Percentiles rank a stretch among this genome's conserved stretches.
These are phyloP conservation scores for Dicrurus megarhynchus DNA, from an alignment of 2,113 vertebrate genomes.

Conservation along the genomic window DNA sequence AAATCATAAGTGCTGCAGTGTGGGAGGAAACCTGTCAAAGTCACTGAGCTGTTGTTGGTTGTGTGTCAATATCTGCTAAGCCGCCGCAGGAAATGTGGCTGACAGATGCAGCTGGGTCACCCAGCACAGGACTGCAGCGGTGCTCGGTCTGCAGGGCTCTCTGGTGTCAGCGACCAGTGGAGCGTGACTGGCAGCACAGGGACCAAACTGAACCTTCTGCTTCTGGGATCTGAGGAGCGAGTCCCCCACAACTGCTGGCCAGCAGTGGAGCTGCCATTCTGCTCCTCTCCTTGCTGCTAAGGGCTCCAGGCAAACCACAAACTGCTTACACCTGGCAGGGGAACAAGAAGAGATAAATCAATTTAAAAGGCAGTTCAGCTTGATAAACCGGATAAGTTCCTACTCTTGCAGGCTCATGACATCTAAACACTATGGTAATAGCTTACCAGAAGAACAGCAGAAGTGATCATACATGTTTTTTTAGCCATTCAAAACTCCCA, in stretches of 20 bases:
- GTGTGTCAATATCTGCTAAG: neutral
- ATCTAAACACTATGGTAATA: neutral
- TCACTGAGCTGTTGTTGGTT: neutral
- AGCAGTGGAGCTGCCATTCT: rapidly evolving
- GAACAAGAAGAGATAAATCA: neutral
- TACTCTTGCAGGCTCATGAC: neutral
- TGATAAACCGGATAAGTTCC: slow-evolving; percentile 4
- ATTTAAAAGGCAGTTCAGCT: slow-evolving; percentile 14
- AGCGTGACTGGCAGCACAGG: rapidly evolving
- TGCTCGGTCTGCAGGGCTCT: neutral
- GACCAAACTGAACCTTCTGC: rapidly evolving
- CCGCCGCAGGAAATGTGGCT: neutral
- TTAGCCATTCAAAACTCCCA: neutral
- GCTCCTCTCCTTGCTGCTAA: neutral
- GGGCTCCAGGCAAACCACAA: neutral
- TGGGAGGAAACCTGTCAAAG: neutral
- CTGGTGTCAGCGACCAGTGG: neutral
- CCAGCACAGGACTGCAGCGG: neutral
- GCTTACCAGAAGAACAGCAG: neutral
- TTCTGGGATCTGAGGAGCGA: rapidly evolving
- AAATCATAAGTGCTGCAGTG: neutral
- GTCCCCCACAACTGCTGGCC: neutral
- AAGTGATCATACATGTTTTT: neutral
- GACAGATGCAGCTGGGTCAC: neutral
- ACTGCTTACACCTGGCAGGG: neutral